phyloP scores from a whole-genome alignment of 1,140 invertebrate species.

The Drusus annulatus region DNA sequence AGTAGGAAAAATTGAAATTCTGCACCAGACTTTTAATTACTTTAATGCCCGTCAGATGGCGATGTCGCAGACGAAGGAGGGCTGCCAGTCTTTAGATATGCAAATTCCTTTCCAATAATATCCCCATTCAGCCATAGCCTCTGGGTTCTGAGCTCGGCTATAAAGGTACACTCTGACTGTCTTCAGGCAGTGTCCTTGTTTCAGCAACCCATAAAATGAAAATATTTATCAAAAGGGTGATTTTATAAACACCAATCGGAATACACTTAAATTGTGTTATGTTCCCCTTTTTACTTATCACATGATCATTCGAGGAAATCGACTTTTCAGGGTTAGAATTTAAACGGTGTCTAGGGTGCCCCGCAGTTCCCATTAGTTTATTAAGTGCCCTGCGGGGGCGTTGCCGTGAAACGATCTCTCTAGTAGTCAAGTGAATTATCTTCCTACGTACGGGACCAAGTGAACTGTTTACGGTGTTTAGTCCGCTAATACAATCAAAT shows the following conservation, averaged over 20 bases:
- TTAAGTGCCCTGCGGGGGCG: conserved; percentile 50
- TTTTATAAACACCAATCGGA: neutral
- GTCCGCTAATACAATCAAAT: neutral
- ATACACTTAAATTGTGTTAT: too few species aligned
- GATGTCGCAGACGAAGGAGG: conserved; percentile 43
- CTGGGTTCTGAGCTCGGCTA: conserved; percentile 43
- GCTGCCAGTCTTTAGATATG: conserved; percentile 57
- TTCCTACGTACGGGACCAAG: neutral
- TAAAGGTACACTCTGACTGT: conserved; percentile 16
- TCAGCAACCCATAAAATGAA: neutral
- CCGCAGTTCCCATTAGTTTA: conserved; percentile 50
- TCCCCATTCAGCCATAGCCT: conserved; percentile 46
- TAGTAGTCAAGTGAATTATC: conserved; percentile 39
- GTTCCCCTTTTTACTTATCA: conserved; percentile 12
- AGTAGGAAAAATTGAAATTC: conserved; percentile 56
- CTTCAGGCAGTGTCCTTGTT: neutral
- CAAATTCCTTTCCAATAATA: conserved; percentile 58
- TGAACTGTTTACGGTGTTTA: conserved; percentile 4
- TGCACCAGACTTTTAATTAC: conserved; percentile 55
- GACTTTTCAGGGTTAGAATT: neutral
- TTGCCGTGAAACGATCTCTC: conserved; percentile 28
- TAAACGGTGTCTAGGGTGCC: conserved; percentile 45
- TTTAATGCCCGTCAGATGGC: conserved; percentile 52
- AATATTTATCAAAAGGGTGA: neutral
- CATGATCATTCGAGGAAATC: neutral